phyloP scores from a whole-genome alignment of 1,140 invertebrate species.

The Trissolcus basalis region DNA sequence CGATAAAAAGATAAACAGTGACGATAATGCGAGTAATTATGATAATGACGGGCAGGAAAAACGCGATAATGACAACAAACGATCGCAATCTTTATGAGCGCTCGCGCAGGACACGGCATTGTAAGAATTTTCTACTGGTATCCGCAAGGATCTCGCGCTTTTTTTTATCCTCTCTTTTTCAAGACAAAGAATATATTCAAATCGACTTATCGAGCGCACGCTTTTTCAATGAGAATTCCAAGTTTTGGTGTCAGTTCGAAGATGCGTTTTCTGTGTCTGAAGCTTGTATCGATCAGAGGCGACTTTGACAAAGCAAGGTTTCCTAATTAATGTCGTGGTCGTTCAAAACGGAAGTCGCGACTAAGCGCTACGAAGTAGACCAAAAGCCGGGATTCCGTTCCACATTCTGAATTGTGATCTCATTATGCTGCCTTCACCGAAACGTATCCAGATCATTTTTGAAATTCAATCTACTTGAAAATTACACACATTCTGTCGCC shows the following conservation, averaged over 20 bases:
- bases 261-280: background rate
- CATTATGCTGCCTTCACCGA: constrained; percentile 14
- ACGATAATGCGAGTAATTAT: constrained; percentile 48
- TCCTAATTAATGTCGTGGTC: constrained; percentile 63
- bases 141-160: constrained; percentile 32
- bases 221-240: background rate
- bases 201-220: constrained; percentile 5
- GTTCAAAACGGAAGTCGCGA: constrained; percentile 62
- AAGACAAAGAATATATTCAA: constrained; percentile 17
- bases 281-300: constrained; percentile 49
- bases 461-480: too few species aligned
- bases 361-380: constrained; percentile 63
- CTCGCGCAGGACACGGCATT: constrained; percentile 23
- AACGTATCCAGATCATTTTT: too few species aligned
- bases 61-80: constrained; percentile 35
- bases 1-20: constrained; percentile 43
- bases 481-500: too few species aligned
- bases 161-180: constrained; percentile 17
- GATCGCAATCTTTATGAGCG: constrained; percentile 40
- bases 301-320: constrained; percentile 65
- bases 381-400: constrained; percentile 62
- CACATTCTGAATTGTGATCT: constrained; percentile 54
- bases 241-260: background rate
- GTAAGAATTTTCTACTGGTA: constrained; percentile 24
- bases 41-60: constrained; percentile 41